phyloP scores from a whole-genome alignment of 2,888 invertebrate species.

The Tinea trinotella region DNA sequence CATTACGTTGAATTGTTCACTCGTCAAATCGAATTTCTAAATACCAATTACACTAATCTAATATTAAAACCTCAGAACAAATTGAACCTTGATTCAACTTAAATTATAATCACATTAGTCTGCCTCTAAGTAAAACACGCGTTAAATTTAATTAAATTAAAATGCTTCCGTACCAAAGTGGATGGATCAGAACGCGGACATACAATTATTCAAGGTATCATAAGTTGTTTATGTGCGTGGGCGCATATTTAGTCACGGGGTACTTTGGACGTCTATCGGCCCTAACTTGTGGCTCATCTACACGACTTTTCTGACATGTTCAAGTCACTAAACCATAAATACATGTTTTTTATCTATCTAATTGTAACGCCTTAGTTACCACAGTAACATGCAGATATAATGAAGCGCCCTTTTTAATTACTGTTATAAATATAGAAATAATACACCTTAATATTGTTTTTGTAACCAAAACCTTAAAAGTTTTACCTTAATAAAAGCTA shows the following conservation, averaged over 20 bases:
- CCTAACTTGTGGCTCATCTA: not conserved
- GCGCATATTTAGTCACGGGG: slow-evolving; percentile 59
- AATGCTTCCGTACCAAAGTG: slow-evolving; percentile 45
- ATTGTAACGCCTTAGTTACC: no score
- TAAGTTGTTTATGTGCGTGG: slow-evolving; percentile 55
- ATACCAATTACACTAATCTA: not conserved
- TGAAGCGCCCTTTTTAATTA: no score
- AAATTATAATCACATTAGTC: slow-evolving; percentile 50
- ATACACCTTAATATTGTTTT: no score
- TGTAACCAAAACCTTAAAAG: no score
- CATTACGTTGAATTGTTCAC: not conserved
- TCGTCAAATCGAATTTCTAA: not conserved
- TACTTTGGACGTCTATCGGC: slow-evolving; percentile 4
- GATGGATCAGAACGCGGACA: slow-evolving; percentile 27
- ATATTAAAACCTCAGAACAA: slow-evolving; percentile 11
- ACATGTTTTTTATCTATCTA: no score
- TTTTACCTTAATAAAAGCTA: slow-evolving; percentile 25
- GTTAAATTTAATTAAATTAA: slow-evolving; percentile 56
- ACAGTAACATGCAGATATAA: no score
- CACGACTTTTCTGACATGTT: not conserved
- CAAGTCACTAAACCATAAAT: no score
- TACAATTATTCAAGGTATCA: slow-evolving; percentile 35
- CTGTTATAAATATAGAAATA: no score
- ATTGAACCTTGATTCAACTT: slow-evolving; percentile 35
- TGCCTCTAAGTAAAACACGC: slow-evolving; percentile 49